Base-by-base conservation (phyloP, 2,797 vertebrate genomes). In the Chelmon rostratus region DNA sequence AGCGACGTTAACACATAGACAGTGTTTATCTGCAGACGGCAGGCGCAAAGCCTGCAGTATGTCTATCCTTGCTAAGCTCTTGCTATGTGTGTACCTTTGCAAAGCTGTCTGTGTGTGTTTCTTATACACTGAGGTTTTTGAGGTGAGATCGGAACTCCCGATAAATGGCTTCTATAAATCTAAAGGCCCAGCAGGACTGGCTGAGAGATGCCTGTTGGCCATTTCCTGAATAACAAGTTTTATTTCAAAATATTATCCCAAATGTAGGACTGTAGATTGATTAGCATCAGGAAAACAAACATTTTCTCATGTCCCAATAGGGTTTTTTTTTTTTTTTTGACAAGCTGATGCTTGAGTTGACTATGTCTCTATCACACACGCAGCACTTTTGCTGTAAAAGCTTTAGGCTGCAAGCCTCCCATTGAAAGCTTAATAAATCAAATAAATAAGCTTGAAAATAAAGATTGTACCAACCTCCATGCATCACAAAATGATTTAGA, bases 211-310 rank as follows among this genome's bases (percentile, higher is more conserved):
- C 75, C 88, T 88, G 84, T 88, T 85, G 82, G 81, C 78, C 50
- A 86, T 91, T 94, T 95, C 92, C 90, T 87, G 88, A 90, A 92
- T 89, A 91, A 91, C 77, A 91, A 42, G 69, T 91, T 94, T 88
- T 35, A 92, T 90, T 93, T 91, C 68, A 88, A 89, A 95, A 93
- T 88, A 88, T 91, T 89, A 88, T 88, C 76, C 65, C n/a, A 50
- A 86, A 70, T 37, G 65, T 73, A 63, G 77, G 64, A 80, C 86
- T 90, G 71, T 54, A 80, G 86, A 85, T 92, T 91, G 89, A 93
- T 93, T 85, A 84, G 44, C 86, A 91, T 93, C 85, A 90, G 83
- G 70, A 85, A 88, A 78, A 86, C 54, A 38, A 59, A 70, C 57
- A 69, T 82, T 82, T 84, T 71, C 63, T 73, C 62, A 64, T 35